Evolutionary conservation across 35 echinoderm and acorn worm genomes (phyloP).

Genomic region (Ptychodera flava): DNA sequence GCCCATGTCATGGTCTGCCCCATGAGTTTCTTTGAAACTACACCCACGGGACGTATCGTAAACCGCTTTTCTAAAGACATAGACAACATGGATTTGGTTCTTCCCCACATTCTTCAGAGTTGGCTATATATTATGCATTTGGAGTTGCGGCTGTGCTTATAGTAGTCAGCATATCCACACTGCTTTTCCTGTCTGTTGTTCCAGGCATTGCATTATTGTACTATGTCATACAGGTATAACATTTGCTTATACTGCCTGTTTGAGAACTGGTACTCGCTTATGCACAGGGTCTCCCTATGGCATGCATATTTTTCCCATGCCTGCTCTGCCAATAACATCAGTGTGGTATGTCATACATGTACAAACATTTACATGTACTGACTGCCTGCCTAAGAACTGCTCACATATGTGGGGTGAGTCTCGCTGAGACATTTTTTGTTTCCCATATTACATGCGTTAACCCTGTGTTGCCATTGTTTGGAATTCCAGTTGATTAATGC

Average conservation of each 20-base stretch:
- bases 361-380: not conserved
- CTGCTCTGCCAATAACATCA: not conserved
- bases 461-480: too few species aligned
- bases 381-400: too few species aligned
- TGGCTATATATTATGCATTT: constrained; percentile 35
- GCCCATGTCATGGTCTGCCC: constrained; percentile 46
- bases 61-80: constrained; percentile 78
- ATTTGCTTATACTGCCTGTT: too few species aligned
- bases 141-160: constrained; percentile 33
- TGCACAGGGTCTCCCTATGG: not conserved
- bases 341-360: not conserved
- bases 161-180: constrained; percentile 47
- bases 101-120: not conserved
- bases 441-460: too few species aligned
- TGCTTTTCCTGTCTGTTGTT: constrained; percentile 30
- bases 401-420: too few species aligned
- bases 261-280: too few species aligned
- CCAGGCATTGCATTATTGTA: constrained; percentile 37
- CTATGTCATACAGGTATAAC: constrained; percentile 64
- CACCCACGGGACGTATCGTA: constrained; percentile 57
- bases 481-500: too few species aligned
- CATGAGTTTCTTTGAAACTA: constrained; percentile 63
- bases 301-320: not conserved
- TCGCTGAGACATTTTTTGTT: too few species aligned
- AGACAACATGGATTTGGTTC: constrained; percentile 2